A percentile compares a stretch with the other conserved stretches of the same genome.
Evolutionary conservation across 2,113 vertebrate species (phyloP).

Genomic region (Nothocercus julius): DNA sequence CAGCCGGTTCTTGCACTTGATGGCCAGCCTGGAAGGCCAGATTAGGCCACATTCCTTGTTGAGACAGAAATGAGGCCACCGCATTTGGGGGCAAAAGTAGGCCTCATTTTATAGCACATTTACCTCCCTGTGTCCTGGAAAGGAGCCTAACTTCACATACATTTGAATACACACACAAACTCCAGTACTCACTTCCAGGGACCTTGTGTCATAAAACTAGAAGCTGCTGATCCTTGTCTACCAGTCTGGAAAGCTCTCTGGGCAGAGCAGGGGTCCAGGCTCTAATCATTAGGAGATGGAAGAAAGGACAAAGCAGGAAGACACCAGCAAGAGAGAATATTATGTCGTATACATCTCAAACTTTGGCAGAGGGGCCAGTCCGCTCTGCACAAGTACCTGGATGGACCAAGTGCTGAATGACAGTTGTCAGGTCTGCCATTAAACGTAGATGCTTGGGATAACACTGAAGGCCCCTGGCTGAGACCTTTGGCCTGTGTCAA

Average conservation of each 20-base stretch:
- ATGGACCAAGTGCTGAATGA: not conserved
- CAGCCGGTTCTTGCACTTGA: not conserved
- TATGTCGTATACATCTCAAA: accelerated
- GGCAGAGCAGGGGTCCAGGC: not conserved
- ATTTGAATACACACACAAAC: not conserved
- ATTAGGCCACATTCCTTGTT: not conserved
- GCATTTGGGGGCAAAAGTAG: not conserved
- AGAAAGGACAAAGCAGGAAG: accelerated
- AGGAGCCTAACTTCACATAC: not conserved
- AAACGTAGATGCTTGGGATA: not conserved
- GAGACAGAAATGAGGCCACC: not conserved
- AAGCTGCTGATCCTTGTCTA: not conserved
- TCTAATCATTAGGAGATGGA: not conserved
- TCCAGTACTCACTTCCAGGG: not conserved
- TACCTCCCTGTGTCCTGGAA: accelerated
- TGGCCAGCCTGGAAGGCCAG: not conserved
- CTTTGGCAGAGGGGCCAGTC: not conserved
- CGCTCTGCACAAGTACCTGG: not conserved
- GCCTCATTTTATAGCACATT: accelerated
- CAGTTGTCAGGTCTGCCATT: not conserved
- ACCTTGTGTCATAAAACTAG: not conserved
- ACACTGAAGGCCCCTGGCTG: not conserved
- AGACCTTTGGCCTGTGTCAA: not conserved
- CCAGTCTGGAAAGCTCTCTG: not conserved
- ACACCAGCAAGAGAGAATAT: not conserved